Conservation (phyloP, 2,113 vertebrate genomes). For the Pseudorectes ferrugineus region DNA sequence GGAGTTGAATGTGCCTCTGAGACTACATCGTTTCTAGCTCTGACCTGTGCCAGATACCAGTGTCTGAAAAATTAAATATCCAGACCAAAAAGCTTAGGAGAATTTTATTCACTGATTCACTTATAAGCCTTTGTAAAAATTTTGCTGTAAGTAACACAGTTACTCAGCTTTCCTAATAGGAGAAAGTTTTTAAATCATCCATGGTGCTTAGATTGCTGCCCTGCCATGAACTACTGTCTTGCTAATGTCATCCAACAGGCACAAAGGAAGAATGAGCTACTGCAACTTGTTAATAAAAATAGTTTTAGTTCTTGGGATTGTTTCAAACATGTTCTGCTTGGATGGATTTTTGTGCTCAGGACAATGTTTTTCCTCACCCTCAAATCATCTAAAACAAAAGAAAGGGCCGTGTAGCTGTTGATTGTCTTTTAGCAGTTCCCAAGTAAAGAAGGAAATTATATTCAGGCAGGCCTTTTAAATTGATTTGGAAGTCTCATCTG, state of each 20-base stretch:
- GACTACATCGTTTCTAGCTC: neutral
- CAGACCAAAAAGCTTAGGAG: neutral
- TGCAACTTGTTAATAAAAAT: neutral
- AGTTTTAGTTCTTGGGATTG: neutral
- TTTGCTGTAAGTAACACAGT: neutral
- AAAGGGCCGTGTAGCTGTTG: neutral
- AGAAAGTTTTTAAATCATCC: neutral
- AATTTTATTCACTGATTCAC: neutral
- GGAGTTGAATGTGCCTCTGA: neutral
- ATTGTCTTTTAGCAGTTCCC: neutral
- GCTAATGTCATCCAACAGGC: neutral
- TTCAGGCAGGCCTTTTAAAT: neutral
- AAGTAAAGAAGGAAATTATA: neutral
- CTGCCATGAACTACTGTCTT: neutral
- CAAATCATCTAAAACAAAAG: neutral
- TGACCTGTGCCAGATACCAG: neutral
- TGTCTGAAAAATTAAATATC: neutral
- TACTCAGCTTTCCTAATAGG: neutral
- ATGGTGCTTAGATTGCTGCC: neutral
- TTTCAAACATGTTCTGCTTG: neutral
- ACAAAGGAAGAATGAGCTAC: neutral
- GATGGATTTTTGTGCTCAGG: neutral
- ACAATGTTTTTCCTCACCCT: neutral
- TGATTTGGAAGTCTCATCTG: neutral
- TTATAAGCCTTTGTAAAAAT: neutral